phyloP scores from a whole-genome alignment of 2,113 vertebrate species.

The Ceyx margarethae region DNA sequence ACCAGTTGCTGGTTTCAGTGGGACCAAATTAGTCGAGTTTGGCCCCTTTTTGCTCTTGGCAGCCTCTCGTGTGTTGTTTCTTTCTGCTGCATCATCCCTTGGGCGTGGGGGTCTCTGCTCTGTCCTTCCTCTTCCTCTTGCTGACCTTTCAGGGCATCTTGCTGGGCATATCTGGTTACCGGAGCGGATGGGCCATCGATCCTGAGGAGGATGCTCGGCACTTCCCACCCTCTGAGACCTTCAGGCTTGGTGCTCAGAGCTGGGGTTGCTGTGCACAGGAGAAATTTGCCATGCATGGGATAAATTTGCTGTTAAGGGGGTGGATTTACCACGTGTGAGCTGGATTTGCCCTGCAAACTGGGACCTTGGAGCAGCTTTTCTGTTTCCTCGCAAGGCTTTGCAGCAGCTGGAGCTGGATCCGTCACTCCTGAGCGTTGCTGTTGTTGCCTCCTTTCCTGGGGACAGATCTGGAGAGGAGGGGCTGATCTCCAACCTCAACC shows the following conservation, averaged over 20 bases:
- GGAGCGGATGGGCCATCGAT: neutral
- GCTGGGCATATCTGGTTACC: neutral
- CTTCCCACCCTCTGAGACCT: neutral
- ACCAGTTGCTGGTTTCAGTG: neutral
- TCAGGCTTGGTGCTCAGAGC: neutral
- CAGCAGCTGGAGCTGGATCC: neutral
- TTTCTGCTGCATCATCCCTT: fast-evolving
- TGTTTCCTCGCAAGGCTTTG: neutral
- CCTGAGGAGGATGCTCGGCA: neutral
- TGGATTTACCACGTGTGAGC: neutral
- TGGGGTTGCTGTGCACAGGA: neutral
- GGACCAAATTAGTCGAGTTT: neutral
- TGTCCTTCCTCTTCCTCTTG: neutral
- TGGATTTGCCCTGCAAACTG: neutral
- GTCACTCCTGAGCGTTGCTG: neutral
- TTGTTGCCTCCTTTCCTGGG: fast-evolving
- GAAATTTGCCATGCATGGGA: fast-evolving
- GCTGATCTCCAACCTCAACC: neutral
- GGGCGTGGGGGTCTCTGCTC: neutral
- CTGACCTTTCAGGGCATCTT: neutral
- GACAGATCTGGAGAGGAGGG: too few relatives aligned
- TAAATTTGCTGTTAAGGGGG: fast-evolving
- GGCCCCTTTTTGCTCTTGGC: neutral
- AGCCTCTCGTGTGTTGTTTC: fast-evolving
- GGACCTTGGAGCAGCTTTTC: neutral